These are phyloP conservation scores for Antrozous pallidus DNA, from an alignment of 2,797 vertebrate genomes.

Conservation along the genomic window DNA sequence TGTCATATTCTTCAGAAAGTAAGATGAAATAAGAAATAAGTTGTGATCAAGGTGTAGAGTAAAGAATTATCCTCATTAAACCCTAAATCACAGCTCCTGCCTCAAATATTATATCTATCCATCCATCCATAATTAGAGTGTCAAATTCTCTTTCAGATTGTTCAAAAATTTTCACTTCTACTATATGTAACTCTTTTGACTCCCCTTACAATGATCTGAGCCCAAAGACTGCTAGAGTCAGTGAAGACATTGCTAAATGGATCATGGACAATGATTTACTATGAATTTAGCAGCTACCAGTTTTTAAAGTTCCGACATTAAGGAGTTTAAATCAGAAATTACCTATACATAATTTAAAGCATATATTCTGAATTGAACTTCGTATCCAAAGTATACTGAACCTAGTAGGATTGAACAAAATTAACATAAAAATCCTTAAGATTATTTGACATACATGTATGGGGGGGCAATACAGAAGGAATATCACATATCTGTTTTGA, in stretches of 20 bases:
- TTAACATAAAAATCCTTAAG: background rate
- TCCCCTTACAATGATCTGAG: background rate
- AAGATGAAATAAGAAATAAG: background rate
- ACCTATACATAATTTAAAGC: background rate
- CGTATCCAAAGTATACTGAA: background rate
- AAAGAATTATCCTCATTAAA: background rate
- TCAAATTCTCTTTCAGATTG: background rate
- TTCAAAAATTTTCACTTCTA: background rate
- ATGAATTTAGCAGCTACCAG: background rate
- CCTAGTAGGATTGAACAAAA: background rate
- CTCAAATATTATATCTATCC: background rate
- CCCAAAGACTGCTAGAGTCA: background rate
- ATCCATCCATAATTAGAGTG: background rate
- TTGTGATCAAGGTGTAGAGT: background rate
- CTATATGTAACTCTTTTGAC: background rate
- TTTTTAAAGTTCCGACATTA: background rate
- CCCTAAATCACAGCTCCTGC: background rate
- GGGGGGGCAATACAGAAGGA: no score
- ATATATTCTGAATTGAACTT: background rate
- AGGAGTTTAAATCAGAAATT: background rate
- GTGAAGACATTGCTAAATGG: background rate
- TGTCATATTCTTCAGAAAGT: background rate
- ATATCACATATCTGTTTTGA: background rate
- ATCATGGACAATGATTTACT: background rate
- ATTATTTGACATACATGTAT: background rate